These are phyloP conservation scores for Keiferia lycopersicella DNA, from an alignment of 2,888 invertebrate genomes.

Conservation along the genomic window DNA sequence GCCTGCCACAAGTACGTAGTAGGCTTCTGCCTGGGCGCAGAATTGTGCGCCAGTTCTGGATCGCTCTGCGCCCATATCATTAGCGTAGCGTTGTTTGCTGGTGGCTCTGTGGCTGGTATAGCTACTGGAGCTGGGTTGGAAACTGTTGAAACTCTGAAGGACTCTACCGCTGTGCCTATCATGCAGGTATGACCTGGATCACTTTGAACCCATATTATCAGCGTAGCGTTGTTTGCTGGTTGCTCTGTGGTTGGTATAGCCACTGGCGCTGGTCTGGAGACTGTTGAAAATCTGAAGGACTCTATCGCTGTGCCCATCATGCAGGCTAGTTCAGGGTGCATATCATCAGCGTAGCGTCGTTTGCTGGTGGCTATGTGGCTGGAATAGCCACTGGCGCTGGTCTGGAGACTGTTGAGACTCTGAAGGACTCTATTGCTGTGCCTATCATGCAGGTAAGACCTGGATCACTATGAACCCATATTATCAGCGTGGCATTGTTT, in stretches of 20 bases:
- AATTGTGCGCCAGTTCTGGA: slow-evolving; percentile 61
- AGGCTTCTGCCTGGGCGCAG: slow-evolving; percentile 90
- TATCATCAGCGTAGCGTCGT: slow-evolving; percentile 82
- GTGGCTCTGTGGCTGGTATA: slow-evolving; percentile 86
- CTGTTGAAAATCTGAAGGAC: slow-evolving; percentile 70
- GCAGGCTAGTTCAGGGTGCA: slow-evolving; percentile 84
- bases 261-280: slow-evolving; percentile 83
- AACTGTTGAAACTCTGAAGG: slow-evolving; percentile 68
- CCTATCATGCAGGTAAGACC: slow-evolving; percentile 82
- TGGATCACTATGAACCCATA: slow-evolving; percentile 50
- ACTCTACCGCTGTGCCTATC: slow-evolving; percentile 77
- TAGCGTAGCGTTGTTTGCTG: slow-evolving; percentile 84
- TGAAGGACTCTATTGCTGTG: slow-evolving; percentile 73
- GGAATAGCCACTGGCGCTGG: slow-evolving; percentile 86
- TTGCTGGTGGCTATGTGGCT: slow-evolving; percentile 84
- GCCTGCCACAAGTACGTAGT: slow-evolving; percentile 91
- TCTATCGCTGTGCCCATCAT: slow-evolving; percentile 80
- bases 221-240: slow-evolving; percentile 84
- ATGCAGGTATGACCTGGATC: slow-evolving; percentile 32
- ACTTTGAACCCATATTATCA: slow-evolving; percentile 68
- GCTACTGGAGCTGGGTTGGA: slow-evolving; percentile 84
- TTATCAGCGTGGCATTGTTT: slow-evolving; percentile 83
- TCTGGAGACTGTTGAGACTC: slow-evolving; percentile 73
- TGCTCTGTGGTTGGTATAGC: slow-evolving; percentile 86
- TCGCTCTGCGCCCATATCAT: slow-evolving; percentile 63